A percentile compares a stretch with the other conserved stretches of the same genome.
Evolutionary conservation across 2,113 vertebrate genomes (phyloP).

Genomic region (Pelmatolapia mariae): DNA sequence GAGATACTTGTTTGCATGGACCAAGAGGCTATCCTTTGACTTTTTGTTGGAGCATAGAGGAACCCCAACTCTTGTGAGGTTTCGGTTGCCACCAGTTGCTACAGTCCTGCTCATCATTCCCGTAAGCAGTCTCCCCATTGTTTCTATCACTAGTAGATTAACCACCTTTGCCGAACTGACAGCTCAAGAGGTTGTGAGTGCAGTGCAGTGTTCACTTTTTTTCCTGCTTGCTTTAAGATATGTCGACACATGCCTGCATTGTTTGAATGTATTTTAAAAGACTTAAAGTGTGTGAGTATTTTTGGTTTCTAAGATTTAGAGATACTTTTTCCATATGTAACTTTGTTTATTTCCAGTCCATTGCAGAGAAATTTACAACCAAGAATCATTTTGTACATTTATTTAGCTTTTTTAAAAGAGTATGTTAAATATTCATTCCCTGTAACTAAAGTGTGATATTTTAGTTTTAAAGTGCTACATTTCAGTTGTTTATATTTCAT

Average conservation of each 20-base stretch:
- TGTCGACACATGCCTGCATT: rapidly evolving
- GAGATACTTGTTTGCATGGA: neutral
- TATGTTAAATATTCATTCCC: neutral
- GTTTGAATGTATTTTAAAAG: neutral
- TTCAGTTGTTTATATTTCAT: neutral
- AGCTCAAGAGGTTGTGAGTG: neutral
- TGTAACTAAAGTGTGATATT: neutral
- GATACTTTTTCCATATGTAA: neutral
- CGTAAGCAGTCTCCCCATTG: neutral
- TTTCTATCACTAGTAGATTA: neutral
- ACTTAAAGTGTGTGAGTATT: neutral
- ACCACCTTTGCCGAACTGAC: neutral
- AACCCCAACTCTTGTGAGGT: neutral
- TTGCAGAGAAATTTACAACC: neutral
- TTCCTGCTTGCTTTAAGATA: neutral
- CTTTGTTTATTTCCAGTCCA: neutral
- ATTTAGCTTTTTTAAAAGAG: neutral
- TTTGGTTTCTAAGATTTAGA: neutral
- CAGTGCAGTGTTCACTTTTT: neutral
- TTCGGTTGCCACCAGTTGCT: neutral
- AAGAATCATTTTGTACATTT: neutral
- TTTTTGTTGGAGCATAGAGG: neutral
- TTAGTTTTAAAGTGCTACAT: neutral
- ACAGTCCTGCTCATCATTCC: neutral
- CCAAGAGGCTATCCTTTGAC: neutral